These are phyloP conservation scores for Leucozona laternaria DNA, from an alignment of 2,888 invertebrate genomes.

Conservation along the genomic window DNA sequence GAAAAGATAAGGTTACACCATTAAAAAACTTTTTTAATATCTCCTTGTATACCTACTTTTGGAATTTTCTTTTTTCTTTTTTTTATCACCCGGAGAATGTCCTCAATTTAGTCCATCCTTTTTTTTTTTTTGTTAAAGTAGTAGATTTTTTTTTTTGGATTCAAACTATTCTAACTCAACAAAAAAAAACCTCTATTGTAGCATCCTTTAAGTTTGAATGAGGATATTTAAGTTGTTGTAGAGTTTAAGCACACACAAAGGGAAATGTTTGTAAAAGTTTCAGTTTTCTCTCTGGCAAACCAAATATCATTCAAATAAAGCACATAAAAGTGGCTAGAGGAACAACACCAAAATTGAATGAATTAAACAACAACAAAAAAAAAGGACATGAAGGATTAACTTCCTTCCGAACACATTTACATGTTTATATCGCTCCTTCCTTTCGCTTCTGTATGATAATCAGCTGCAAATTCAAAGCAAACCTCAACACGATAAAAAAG, in stretches of 20 bases:
- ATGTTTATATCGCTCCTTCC: conserved; percentile 6
- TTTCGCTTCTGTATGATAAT: conserved; percentile 50
- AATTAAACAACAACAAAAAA: background rate
- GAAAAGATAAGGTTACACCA: conserved; percentile 75
- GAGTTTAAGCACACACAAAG: conserved; percentile 5
- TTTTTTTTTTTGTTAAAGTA: conserved; percentile 6
- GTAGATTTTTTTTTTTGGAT: conserved; percentile 1
- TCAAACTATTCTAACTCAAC: conserved; percentile 25
- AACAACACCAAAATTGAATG: conserved; percentile 23
- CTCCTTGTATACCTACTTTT: conserved; percentile 60
- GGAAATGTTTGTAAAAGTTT: conserved; percentile 11
- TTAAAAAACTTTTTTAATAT: conserved; percentile 75
- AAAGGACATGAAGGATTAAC: conserved; percentile 49
- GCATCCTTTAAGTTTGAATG: conserved; percentile 59
- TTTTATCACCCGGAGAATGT: conserved; percentile 42
- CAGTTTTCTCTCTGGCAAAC: conserved; percentile 20
- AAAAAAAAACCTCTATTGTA: conserved; percentile 39
- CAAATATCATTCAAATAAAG: conserved; percentile 7
- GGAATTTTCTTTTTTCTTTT: conserved; percentile 24
- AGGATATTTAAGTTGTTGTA: conserved; percentile 15
- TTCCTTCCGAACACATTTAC: conserved; percentile 33
- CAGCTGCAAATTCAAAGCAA: conserved; percentile 9
- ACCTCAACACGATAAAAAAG: conserved; percentile 8
- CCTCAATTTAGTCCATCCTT: conserved; percentile 63
- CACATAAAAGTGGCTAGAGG: background rate